Evolutionary conservation across 1,140 invertebrate species (phyloP).

Genomic region (Tetragonula clypearis): DNA sequence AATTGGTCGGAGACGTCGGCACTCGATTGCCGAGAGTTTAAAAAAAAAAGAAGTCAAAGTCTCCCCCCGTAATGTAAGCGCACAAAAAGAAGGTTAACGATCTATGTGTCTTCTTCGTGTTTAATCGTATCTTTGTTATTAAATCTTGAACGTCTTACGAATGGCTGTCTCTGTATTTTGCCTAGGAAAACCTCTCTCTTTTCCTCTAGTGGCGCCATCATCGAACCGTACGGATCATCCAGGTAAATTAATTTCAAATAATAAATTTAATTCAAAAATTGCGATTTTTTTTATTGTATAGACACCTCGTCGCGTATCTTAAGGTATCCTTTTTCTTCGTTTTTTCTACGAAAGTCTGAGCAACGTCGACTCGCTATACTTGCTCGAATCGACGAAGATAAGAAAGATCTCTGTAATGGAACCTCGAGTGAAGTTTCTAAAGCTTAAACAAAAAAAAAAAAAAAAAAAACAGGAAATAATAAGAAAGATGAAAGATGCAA

Average conservation of each 20-base stretch:
- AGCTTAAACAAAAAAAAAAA: no score
- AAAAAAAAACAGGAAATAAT: no score
- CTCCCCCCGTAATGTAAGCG: constrained; percentile 57
- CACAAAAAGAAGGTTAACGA: constrained; percentile 66
- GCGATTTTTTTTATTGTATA: not conserved
- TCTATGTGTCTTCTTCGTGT: constrained; percentile 72
- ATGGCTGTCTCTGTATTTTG: constrained; percentile 60
- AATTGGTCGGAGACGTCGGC: constrained; percentile 43
- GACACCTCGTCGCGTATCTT: not conserved
- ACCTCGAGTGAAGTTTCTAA: no score
- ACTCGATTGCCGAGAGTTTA: constrained; percentile 30
- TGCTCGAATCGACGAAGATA: not conserved
- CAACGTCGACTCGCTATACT: not conserved
- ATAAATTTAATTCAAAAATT: not conserved
- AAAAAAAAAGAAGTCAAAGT: constrained; percentile 13
- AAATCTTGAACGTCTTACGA: constrained; percentile 69
- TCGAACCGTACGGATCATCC: not conserved
- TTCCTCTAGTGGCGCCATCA: constrained; percentile 1
- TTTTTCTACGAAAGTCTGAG: not conserved
- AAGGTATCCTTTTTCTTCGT: not conserved
- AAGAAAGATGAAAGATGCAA: not conserved
- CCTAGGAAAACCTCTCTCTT: constrained; percentile 47
- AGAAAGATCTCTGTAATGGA: no score
- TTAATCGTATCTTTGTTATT: constrained; percentile 70
- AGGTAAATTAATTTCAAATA: not conserved